Evolutionary conservation across 2,888 invertebrate genomes (phyloP).

Genomic region (Sinelater perroti): DNA sequence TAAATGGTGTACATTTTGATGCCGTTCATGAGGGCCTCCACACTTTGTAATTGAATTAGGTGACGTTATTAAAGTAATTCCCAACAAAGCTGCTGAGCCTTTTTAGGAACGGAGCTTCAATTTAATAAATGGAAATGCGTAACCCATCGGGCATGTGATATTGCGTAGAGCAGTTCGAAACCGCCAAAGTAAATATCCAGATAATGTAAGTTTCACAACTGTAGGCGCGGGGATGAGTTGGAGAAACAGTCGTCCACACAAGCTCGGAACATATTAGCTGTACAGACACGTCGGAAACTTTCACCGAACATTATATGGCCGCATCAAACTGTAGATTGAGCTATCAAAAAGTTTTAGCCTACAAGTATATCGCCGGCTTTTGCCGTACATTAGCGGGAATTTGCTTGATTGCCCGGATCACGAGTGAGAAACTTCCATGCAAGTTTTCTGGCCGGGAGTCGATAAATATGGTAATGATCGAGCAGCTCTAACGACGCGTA

Average conservation of each 20-base stretch:
- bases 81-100: too few species aligned
- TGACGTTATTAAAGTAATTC: too few species aligned
- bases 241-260: constrained; percentile 21
- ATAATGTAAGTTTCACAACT: neutral
- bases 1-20: too few species aligned
- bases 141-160: too few species aligned
- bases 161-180: too few species aligned
- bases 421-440: constrained; percentile 46
- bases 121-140: too few species aligned
- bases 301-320: constrained; percentile 51
- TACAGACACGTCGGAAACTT: constrained; percentile 56
- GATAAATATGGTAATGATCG: constrained; percentile 56
- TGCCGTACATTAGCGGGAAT: constrained; percentile 51
- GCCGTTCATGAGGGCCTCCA: too few species aligned
- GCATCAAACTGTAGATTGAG: constrained; percentile 50
- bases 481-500: constrained; percentile 46
- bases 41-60: too few species aligned
- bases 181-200: neutral
- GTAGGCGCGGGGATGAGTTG: constrained; percentile 28
- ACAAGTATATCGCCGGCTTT: constrained; percentile 39
- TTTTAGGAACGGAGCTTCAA: too few species aligned
- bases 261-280: constrained; percentile 49
- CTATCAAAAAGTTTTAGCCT: constrained; percentile 44
- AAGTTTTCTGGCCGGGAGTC: constrained; percentile 47
- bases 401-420: constrained; percentile 53